phyloP scores from a whole-genome alignment of 92 coral and sea anemone genomes.

The Phenganax stokvisi region DNA sequence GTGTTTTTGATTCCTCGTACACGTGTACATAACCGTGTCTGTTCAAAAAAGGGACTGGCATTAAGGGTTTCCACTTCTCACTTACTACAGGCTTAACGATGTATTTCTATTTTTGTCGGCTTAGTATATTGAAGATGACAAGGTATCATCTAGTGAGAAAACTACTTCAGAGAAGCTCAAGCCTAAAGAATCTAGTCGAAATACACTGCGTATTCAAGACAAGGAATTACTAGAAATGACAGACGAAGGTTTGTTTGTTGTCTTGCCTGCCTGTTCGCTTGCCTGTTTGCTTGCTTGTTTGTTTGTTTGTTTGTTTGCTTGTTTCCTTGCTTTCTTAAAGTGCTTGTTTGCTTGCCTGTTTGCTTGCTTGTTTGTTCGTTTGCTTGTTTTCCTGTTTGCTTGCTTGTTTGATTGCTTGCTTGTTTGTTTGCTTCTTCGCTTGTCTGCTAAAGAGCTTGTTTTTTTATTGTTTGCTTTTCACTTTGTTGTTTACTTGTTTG shows the following conservation, averaged over 20 bases:
- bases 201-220: conserved; percentile 72
- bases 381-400: too few relatives aligned
- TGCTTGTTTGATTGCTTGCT: too few relatives aligned
- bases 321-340: neutral
- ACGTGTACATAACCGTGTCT: too few relatives aligned
- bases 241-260: conserved; percentile 55
- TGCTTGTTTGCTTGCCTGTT: too few relatives aligned
- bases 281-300: neutral
- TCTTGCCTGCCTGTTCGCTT: neutral
- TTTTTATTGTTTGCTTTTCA: too few relatives aligned
- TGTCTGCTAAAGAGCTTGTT: too few relatives aligned
- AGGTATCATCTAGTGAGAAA: neutral
- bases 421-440: too few relatives aligned
- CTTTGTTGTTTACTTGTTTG: too few relatives aligned
- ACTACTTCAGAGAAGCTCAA: neutral
- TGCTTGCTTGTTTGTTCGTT: too few relatives aligned
- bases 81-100: neutral
- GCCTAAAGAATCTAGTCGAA: conserved; percentile 32
- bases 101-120: neutral
- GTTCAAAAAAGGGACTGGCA: too few relatives aligned
- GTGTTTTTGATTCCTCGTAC: too few relatives aligned
- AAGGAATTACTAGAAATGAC: conserved; percentile 93
- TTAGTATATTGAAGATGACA: conserved; percentile 15
- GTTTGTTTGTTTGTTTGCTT: neutral
- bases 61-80: too few relatives aligned